Evolutionary conservation across 2,113 vertebrate species (phyloP).

Genomic region (Brienomyrus brachyistius): DNA sequence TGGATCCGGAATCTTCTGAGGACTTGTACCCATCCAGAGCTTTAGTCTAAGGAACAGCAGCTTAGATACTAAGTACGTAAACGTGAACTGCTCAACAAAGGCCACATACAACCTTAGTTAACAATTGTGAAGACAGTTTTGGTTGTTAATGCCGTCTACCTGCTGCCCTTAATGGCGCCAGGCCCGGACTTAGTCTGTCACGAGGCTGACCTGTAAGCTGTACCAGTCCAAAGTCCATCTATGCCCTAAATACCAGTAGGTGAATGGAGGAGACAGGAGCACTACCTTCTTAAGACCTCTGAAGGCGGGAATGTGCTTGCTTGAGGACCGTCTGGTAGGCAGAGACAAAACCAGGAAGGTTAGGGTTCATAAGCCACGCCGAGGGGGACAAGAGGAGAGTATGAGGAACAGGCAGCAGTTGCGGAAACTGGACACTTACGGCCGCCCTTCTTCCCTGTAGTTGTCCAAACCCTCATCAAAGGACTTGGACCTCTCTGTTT

Average conservation of each 20-base stretch:
- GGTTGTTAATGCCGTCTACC: neutral
- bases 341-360: neutral
- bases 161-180: neutral
- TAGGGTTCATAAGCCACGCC: neutral
- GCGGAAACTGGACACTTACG: constrained; percentile 60
- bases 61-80: neutral
- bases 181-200: neutral
- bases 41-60: constrained; percentile 49
- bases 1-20: constrained; percentile 80
- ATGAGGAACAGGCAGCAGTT: neutral
- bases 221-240: neutral
- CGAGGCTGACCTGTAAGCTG: neutral
- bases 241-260: neutral
- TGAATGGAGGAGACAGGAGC: constrained; percentile 14
- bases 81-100: neutral
- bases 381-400: neutral
- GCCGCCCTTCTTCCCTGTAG: constrained; percentile 80
- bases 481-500: constrained; percentile 89
- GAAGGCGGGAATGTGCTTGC: constrained; percentile 77
- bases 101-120: neutral
- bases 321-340: constrained; percentile 60
- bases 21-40: constrained; percentile 72
- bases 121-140: neutral
- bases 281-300: constrained; percentile 82
- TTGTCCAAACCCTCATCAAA: constrained; percentile 92